Percentiles rank a stretch among this genome's conserved stretches.
phyloP scores from a whole-genome alignment of 2,797 vertebrate genomes.

The Parambassis ranga region DNA sequence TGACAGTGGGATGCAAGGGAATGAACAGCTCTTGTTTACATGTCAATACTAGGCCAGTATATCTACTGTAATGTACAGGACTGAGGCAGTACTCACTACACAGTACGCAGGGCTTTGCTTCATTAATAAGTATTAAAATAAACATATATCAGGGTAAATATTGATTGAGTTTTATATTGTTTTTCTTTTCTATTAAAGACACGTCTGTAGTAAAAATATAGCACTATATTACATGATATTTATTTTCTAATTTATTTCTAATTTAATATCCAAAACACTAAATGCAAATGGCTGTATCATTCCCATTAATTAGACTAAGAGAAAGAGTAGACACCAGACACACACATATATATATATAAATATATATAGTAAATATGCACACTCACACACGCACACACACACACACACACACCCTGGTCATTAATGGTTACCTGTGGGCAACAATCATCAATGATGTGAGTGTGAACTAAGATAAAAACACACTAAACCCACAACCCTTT shows the following conservation, averaged over 20 bases:
- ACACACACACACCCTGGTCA: constrained; percentile 71
- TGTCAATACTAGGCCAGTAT: neutral
- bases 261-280: constrained; percentile 15
- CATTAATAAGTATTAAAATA: neutral
- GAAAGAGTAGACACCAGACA: constrained; percentile 63
- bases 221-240: neutral
- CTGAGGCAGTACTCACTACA: too few relatives aligned
- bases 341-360: constrained; percentile 59
- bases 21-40: constrained; percentile 74
- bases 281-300: constrained; percentile 81
- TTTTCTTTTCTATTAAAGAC: neutral
- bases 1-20: constrained; percentile 72
- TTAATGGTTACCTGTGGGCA: constrained; percentile 84
- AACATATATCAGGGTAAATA: neutral
- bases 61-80: neutral
- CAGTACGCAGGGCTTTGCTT: neutral
- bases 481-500: constrained; percentile 65
- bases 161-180: neutral
- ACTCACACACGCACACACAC: constrained; percentile 51
- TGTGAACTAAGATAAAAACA: constrained; percentile 68
- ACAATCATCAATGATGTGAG: constrained; percentile 83
- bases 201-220: neutral
- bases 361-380: constrained; percentile 39
- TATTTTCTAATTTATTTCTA: neutral
- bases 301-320: constrained; percentile 87